Conservation (phyloP, 2,113 vertebrate genomes). For the Dipodomys stephensi region DNA sequence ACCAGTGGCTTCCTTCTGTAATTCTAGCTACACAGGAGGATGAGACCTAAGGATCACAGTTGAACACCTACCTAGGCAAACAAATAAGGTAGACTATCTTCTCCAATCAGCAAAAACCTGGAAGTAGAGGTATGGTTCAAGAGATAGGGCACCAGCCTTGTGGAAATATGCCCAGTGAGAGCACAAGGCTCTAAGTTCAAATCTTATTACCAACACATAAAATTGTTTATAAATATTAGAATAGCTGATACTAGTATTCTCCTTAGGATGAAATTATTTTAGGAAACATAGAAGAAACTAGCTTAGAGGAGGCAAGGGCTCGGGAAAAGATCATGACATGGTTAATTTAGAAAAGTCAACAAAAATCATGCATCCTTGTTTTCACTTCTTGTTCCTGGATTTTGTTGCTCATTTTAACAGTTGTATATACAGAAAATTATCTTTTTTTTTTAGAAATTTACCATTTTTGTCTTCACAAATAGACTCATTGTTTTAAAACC, state of each 20-base stretch:
- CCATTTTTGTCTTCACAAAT: not conserved
- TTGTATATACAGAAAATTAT: no score
- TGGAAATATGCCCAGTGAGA: no score
- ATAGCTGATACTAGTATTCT: not conserved
- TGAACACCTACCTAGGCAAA: no score
- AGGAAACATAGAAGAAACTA: not conserved
- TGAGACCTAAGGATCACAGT: no score
- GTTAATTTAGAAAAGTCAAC: not conserved
- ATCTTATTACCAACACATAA: no score
- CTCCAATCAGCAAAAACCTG: no score
- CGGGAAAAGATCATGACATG: not conserved
- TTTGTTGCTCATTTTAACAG: slow-evolving; percentile 3
- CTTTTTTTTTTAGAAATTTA: not conserved
- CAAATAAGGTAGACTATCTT: no score
- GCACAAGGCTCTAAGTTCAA: no score
- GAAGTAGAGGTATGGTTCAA: no score
- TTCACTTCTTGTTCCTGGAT: not conserved
- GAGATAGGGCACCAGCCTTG: no score
- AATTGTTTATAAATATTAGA: not conserved
- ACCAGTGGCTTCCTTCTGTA: no score
- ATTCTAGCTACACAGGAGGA: no score
- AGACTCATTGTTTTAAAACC: not conserved
- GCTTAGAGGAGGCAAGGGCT: not conserved
- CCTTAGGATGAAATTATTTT: not conserved
- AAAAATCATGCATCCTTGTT: not conserved